These are phyloP conservation scores for Zingel zingel DNA, from an alignment of 2,113 vertebrate genomes.

Conservation along the genomic window DNA sequence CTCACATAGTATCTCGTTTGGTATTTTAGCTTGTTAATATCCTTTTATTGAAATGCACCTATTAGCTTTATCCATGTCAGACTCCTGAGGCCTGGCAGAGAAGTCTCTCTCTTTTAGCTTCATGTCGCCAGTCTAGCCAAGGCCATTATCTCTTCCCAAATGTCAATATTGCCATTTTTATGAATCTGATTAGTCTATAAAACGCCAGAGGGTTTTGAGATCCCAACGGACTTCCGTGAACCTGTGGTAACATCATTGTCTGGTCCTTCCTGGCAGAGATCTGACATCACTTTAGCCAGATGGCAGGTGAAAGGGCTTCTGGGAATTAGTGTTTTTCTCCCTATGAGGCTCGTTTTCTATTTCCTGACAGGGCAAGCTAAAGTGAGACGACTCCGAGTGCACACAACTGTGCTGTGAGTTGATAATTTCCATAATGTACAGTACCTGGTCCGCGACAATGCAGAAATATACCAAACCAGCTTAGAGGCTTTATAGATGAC, in stretches of 20 bases:
- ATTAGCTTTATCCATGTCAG: slow-evolving; percentile 57
- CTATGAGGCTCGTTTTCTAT: slow-evolving; percentile 16
- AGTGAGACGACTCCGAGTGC: background rate
- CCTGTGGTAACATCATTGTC: slow-evolving; percentile 79
- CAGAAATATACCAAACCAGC: slow-evolving; percentile 40
- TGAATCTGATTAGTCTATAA: slow-evolving; percentile 85
- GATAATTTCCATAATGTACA: slow-evolving; percentile 10
- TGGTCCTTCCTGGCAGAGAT: slow-evolving; percentile 78
- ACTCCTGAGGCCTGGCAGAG: slow-evolving; percentile 47
- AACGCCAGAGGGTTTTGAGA: slow-evolving; percentile 65
- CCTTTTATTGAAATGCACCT: slow-evolving; percentile 57
- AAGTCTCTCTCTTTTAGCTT: slow-evolving; percentile 48
- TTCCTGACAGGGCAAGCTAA: slow-evolving; percentile 29
- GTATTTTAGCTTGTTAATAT: slow-evolving; percentile 33
- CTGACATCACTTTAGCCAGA: slow-evolving; percentile 80
- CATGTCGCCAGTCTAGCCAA: slow-evolving; percentile 69
- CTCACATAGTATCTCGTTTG: slow-evolving; percentile 27
- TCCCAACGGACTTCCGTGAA: slow-evolving; percentile 78
- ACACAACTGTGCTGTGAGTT: background rate
- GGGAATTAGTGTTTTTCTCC: slow-evolving; percentile 53
- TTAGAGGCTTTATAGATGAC: slow-evolving; percentile 47
- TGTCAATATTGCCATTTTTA: slow-evolving; percentile 77
- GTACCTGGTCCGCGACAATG: slow-evolving; percentile 19
- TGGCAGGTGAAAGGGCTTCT: slow-evolving; percentile 72
- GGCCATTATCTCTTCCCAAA: slow-evolving; percentile 80